Evolutionary conservation across 2,113 vertebrate species (phyloP), one percentile per base, ranked within the genome.

Genomic region (Pterocles orientalis): DNA sequence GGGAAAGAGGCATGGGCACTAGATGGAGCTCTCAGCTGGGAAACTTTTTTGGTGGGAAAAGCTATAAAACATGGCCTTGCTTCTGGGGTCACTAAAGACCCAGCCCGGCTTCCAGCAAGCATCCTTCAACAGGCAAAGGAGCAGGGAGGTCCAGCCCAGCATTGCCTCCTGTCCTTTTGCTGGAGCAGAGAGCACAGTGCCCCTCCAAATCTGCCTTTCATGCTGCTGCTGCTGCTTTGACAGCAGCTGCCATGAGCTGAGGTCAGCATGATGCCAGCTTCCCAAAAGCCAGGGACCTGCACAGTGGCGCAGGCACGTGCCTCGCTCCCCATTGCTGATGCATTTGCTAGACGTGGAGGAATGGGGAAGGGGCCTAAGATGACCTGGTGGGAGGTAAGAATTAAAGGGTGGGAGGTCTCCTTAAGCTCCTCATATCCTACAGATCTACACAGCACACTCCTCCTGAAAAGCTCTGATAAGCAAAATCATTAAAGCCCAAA

Each of bases 401-500:
- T 92, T 88, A 94, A 79, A 61, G 72, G 43, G n/a, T 1, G 0
- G 83, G 90, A 95, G 84, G 80, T 92, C 82, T 87, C 60, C 45
- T 93, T 97, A 95, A 95, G 92, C 89, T 87, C 71, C 81, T 87
- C 5, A 0, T 56, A 20, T 21, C 3, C 60, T 21, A 19, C 82
- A 86, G 88, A 92, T 89, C 72, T 77, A 64, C 76, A 41, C 77
- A 51, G 79, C 54, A 4, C 68, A 93, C 71, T 89, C 92, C 77
- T 91, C 78, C 90, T 95, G 95, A 95, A 98, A 97, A 96, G 91
- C 90, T 87, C 78, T 1, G 70, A 96, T 97, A 97, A 97, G 92
- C 93, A 94, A 97, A 97, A 89, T 94, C 86, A 92, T 96, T 97
- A 97, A 96, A 96, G 86, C 87, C 92, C 65, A 56, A 91, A 88